phyloP scores from a whole-genome alignment of 2,113 vertebrate species.

The Donacobius atricapilla region DNA sequence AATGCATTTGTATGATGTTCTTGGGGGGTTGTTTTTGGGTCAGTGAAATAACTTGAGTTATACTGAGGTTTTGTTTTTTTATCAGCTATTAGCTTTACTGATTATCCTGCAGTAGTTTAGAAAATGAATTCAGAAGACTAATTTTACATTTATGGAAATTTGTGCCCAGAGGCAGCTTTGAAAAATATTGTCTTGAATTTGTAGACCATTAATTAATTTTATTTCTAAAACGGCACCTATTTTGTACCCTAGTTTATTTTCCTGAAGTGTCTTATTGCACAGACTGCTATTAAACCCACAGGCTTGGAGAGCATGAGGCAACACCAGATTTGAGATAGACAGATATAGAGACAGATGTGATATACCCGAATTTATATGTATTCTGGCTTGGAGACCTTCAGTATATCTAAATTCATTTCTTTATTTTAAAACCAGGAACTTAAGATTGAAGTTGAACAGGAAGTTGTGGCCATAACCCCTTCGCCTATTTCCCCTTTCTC shows the following conservation, averaged over 20 bases:
- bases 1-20: background rate
- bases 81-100: background rate
- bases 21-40: background rate
- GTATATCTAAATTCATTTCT: background rate
- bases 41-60: background rate
- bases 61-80: accelerated
- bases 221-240: background rate
- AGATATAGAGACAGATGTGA: background rate
- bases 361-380: background rate
- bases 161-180: background rate
- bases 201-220: background rate
- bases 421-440: background rate
- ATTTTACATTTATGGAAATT: background rate
- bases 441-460: background rate
- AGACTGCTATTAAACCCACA: background rate
- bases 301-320: background rate
- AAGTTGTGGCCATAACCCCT: background rate
- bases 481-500: background rate
- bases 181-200: background rate
- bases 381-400: background rate
- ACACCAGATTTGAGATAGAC: background rate
- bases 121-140: background rate
- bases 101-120: background rate
- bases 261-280: background rate
- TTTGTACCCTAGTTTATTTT: background rate